Evolutionary conservation across 2,797 vertebrate genomes (phyloP), one percentile per base, ranked within the genome.

Genomic region (Sebastes vulpes): DNA sequence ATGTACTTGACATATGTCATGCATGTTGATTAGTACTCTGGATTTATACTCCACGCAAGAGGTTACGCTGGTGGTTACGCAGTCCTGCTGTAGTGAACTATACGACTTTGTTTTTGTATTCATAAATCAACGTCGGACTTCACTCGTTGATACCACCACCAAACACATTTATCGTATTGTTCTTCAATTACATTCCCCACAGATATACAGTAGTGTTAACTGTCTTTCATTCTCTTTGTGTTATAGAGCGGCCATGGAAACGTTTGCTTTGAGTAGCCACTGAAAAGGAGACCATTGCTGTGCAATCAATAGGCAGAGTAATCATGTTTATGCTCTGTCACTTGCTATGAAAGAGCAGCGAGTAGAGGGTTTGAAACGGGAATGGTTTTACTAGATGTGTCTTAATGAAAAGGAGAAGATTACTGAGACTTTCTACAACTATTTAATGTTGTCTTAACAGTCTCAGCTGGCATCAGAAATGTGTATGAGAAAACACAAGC

Each of bases 251-350:
- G 5, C 5, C 4, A 23, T 50, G 53, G 26, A 75, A 66, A 58
- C 5, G 0, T 61, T 58, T 59, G 3, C 63, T 10, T 23, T 20
- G 10, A 61, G 23, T 23, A 28, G 29, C 23, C 23, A 14, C 9
- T 56, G 63, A 60, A 76, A 72, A 57, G 18, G 2, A 61, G 54
- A 61, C 31, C 38, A 16, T 9, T 9, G 26, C 26, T 1, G 4
- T 67, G 60, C 28, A 53, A 67, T 77, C 58, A 73, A 23, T 65
- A 69, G 26, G 31, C 3, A 4, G 65, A 48, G 42, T 65, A 69
- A 73, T 76, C 50, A 38, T 50, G 60, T 63, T 77, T 9, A 58
- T 70, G 38, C 60, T 48, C 2, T 20, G n/a, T 58, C 25, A 29
- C 26, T 71, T 28, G 35, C 18, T 29, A 46, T 54, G 48, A 63